These are phyloP conservation scores for Allygus modestus DNA, from an alignment of 2,888 invertebrate species.

Conservation along the genomic window DNA sequence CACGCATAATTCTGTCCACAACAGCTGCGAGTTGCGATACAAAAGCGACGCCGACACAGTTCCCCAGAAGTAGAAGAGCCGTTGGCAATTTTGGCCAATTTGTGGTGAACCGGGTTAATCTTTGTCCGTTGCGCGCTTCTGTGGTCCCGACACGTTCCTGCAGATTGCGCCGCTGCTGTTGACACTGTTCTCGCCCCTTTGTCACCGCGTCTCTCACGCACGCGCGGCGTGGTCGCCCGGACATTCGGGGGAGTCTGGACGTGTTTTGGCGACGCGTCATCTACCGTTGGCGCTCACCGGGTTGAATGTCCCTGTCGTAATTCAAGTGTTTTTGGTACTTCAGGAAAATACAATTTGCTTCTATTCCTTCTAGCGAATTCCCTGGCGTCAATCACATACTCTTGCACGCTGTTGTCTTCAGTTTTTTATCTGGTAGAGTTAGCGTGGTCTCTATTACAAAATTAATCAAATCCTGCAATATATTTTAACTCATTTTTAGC, in stretches of 20 bases:
- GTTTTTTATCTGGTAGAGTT: too few species aligned
- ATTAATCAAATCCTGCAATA: too few species aligned
- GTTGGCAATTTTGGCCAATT: conserved; percentile 16
- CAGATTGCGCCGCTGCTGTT: conserved; percentile 6
- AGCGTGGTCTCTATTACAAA: too few species aligned
- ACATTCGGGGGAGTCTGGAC: background rate
- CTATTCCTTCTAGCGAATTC: background rate
- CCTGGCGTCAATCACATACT: too few species aligned
- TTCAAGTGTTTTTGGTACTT: background rate
- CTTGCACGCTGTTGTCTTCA: too few species aligned
- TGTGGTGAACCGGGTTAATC: conserved; percentile 25
- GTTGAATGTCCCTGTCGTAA: background rate
- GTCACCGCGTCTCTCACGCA: conserved; percentile 18
- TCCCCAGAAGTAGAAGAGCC: conserved; percentile 14
- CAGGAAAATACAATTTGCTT: background rate
- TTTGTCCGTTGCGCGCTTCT: conserved; percentile 19
- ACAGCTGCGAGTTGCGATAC: background rate
- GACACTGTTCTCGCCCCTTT: conserved; percentile 10
- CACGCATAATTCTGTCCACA: conserved; percentile 13
- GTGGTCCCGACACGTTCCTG: background rate
- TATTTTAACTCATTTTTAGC: too few species aligned
- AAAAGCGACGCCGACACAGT: conserved; percentile 16
- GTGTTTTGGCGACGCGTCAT: background rate
- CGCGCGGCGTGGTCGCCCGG: background rate
- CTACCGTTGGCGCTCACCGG: conserved; percentile 8